Evolutionary conservation across 2,113 vertebrate species (phyloP), one percentile per base, ranked within the genome.

Genomic region (Syngnathus typhle): DNA sequence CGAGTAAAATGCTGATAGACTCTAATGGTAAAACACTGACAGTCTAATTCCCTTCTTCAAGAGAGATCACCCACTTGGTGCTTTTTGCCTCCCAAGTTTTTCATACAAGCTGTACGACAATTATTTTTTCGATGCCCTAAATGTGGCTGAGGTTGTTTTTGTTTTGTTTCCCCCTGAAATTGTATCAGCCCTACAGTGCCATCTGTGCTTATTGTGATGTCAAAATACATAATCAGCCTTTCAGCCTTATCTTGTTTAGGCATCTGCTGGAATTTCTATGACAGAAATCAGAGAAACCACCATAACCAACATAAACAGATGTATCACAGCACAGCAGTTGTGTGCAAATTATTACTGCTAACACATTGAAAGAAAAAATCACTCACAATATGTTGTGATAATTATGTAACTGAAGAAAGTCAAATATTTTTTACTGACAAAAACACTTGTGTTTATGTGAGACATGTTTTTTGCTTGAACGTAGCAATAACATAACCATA

Each of bases 211-310:
- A 66, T 44, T 73, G 65, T 65, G 69, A 71, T 36, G 46, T 63
- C 65, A 52, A 75, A 82, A 73, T 71, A 71, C 72, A 72, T 69
- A 38, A 73, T 81, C 69, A 64, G 71, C 71, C 71, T 76, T 77
- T 15, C 68, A 71, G 76, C 79, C 62, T 78, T 39, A 49, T 39
- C 68, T 80, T 56, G n/a, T 41, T 63, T 66, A 65, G 59, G 58
- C 73, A 70, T 79, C 74, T 76, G 70, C 65, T 72, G 39, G 60
- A 44, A 66, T 56, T 56, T 32, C 21, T 27, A 55, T 11, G 23
- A 23, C 23, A 23, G 52, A 1, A 55, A 55, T 55, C 21, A 23
- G 21, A 55, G 23, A 27, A 10, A 23, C n/a, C 52, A 23, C 21
- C 46, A 47, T 47, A 18, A 52, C 18, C 10, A 27, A 27, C 52